Evolutionary conservation across 2,113 vertebrate genomes (phyloP), one percentile per base, ranked within the genome.

Genomic region (Mormyrus iriodes): DNA sequence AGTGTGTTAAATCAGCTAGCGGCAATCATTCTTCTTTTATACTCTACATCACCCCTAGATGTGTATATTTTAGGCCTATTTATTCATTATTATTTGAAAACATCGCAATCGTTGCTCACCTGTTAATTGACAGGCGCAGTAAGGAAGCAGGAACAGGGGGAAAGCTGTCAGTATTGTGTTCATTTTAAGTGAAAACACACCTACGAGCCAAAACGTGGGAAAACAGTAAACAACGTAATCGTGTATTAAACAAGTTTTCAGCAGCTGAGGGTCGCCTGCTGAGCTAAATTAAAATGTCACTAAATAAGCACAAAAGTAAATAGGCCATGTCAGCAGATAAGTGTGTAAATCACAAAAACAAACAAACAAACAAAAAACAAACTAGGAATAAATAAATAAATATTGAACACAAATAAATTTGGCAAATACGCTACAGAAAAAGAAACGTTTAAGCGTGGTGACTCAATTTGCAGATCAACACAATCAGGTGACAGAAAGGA

Each of bases 101-200:
- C 35, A 76, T 76, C 12, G 31, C 4, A 19, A 21, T 79, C 73
- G 17, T 19, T 39, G 58, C 85, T 90, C 19, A 90, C 89, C 89
- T 90, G 31, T 24, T 1, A 76, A 49, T 9, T 86, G 44, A 86
- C 48, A 24, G 24, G 46, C 10, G 27, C 27, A 89, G 21, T 31
- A 15, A 13, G 46, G 42, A 55, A 89, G 24, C 44, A 87, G 85
- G 21, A 76, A 35, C 35, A 86, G 83, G n/a, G 51, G 58, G 58
- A 89, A 48, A 44, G 35, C 85, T n/a, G 35, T 44, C 52, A 76
- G 52, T 51, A 42, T 55, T 9, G 31, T 65, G 9, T 51, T 76
- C 89, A 90, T 90, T 44, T 87, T 87, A 42, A 87, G 6, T 31
- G 31, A 17, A 85, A 61, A 65, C 6, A 65, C 21, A 55, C 51